Evolutionary conservation across 2,888 invertebrate species (phyloP).

Genomic region (Leptopilina myrica): DNA sequence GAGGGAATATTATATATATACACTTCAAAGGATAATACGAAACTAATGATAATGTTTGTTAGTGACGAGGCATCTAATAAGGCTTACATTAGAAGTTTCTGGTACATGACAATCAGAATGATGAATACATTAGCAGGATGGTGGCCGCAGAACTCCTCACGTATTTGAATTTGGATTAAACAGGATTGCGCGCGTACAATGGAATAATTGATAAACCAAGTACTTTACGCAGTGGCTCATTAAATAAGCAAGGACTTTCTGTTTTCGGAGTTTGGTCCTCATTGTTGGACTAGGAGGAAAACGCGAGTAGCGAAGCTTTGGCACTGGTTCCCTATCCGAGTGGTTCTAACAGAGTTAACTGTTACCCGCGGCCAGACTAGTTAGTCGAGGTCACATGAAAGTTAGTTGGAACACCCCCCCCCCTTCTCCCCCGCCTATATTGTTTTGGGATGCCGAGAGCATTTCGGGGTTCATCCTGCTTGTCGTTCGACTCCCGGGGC

Average conservation of each 20-base stretch:
- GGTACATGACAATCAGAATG: neutral
- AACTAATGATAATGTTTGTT: slow-evolving; percentile 32
- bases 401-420: slow-evolving; percentile 60
- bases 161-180: slow-evolving; percentile 47
- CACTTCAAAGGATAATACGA: neutral
- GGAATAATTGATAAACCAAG: slow-evolving; percentile 63
- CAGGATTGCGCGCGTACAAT: slow-evolving; percentile 54
- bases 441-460: slow-evolving; percentile 70
- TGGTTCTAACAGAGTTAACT: slow-evolving; percentile 69
- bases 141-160: slow-evolving; percentile 48
- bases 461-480: slow-evolving; percentile 65
- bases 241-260: slow-evolving; percentile 66
- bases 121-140: slow-evolving; percentile 47
- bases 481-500: slow-evolving; percentile 47
- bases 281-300: slow-evolving; percentile 55
- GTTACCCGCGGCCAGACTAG: slow-evolving; percentile 68
- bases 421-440: slow-evolving; percentile 58
- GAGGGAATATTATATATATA: too few species aligned
- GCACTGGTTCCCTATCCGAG: slow-evolving; percentile 47
- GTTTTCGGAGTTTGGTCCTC: slow-evolving; percentile 63
- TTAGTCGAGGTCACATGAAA: slow-evolving; percentile 69
- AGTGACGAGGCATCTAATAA: slow-evolving; percentile 42
- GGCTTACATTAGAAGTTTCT: neutral
- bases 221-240: slow-evolving; percentile 64
- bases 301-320: slow-evolving; percentile 44